Percentiles rank a stretch among this genome's conserved stretches.
These are phyloP conservation scores for Carposina sasakii DNA, from an alignment of 1,140 invertebrate genomes.

Conservation along the genomic window DNA sequence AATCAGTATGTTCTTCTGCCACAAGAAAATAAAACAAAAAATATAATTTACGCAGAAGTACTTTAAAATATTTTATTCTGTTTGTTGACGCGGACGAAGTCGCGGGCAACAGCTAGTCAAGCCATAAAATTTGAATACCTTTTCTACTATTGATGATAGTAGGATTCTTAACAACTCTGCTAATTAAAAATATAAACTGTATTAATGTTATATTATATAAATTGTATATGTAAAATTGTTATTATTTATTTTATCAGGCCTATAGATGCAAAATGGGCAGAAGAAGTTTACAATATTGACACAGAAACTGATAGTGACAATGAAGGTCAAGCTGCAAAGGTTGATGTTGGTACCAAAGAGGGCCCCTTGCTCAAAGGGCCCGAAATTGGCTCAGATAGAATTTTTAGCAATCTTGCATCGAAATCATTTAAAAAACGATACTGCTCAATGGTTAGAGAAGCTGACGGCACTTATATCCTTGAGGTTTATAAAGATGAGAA, in stretches of 20 bases:
- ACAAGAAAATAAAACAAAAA: too few species aligned
- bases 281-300: constrained; percentile 91
- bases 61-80: too few species aligned
- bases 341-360: constrained; percentile 87
- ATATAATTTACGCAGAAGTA: too few species aligned
- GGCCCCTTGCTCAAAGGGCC: constrained; percentile 93
- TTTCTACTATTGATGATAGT: too few species aligned
- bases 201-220: too few species aligned
- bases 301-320: constrained; percentile 87
- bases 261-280: constrained; percentile 76
- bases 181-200: too few species aligned
- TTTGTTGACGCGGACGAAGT: too few species aligned
- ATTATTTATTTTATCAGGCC: constrained; percentile 60
- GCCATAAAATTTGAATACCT: too few species aligned
- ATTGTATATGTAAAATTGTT: constrained; percentile 16
- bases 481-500: constrained; percentile 95
- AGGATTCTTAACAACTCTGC: too few species aligned
- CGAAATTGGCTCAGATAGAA: constrained; percentile 85
- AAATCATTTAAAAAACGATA: constrained; percentile 94
- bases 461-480: constrained; percentile 91
- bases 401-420: constrained; percentile 89
- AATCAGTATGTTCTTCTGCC: too few species aligned
- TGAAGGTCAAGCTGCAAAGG: constrained; percentile 79
- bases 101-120: too few species aligned
- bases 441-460: constrained; percentile 90